Base-by-base conservation (phyloP, 2,888 invertebrate genomes). In the Dichetophora obliterata region DNA sequence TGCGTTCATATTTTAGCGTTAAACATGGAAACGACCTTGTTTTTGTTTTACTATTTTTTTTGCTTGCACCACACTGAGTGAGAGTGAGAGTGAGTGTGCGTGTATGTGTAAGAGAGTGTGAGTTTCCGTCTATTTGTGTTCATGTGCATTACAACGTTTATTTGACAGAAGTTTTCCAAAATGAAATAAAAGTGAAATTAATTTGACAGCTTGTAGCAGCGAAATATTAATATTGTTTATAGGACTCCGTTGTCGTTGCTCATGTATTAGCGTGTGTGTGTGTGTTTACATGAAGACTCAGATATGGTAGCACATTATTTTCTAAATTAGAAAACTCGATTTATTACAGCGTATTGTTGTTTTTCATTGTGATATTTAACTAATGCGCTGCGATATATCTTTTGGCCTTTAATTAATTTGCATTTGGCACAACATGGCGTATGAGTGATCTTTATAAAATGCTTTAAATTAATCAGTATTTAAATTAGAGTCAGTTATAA, bases 121-220 rank as follows among this genome's bases (percentile, higher is more conserved):
- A 48, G 57, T 68, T n/a, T 48, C 0, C n/a, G 48, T 14, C 11
- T 48, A 14, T 14, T 4, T 48, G 22, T 5, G 24, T 48, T 9
- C 6, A 54, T 24, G 8, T 0, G n/a, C 9, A 52, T 52, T 16
- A 24, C 27, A 85, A 85, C 83, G 83, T 84, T 85, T 85, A 83
- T 85, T 84, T 85, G 85, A 83, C 83, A 84, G 83, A 82, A 83
- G 82, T 82, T 84, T 83, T 82, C 82, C 22, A 43, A 77, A 68
- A 82, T 84, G 85, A 84, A 86, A 86, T 85, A 83, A 85, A 85
- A 85, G 82, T 85, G 83, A 85, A 85, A 86, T 84, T 85, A 86
- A 85, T 85, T 85, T 85, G 86, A 84, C 84, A 82, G 82, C 79
- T 71, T 37, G 50, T 48, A 48, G 16, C 14, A 16, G 54, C 22